Evolutionary conservation across 1,140 invertebrate species (phyloP).

Genomic region (Asobara japonica): DNA sequence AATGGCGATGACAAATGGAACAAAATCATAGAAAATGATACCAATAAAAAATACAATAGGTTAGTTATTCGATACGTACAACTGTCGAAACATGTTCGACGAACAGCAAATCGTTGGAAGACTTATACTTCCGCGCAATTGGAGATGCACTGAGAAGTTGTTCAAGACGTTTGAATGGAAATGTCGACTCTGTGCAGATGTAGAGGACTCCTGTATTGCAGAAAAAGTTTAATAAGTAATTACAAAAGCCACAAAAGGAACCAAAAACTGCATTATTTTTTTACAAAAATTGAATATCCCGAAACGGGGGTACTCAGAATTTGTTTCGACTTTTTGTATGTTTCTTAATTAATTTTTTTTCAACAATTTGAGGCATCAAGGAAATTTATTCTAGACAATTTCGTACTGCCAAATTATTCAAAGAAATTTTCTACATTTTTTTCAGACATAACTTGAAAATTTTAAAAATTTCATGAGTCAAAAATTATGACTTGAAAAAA

Average conservation of each 20-base stretch:
- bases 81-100: slow-evolving; percentile 67
- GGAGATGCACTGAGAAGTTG: slow-evolving; percentile 60
- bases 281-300: no score
- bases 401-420: no score
- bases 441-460: no score
- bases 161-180: slow-evolving; percentile 76
- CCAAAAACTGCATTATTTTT: slow-evolving; percentile 6
- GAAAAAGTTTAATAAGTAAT: slow-evolving; percentile 21
- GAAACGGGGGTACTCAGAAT: no score
- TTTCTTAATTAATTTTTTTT: no score
- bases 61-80: slow-evolving; percentile 45
- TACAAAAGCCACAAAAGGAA: background rate
- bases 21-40: no score
- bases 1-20: no score
- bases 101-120: slow-evolving; percentile 67
- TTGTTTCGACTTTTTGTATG: no score
- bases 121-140: slow-evolving; percentile 48
- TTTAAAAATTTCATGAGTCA: slow-evolving; percentile 1
- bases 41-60: slow-evolving; percentile 1
- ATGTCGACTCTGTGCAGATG: slow-evolving; percentile 80
- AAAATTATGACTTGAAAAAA: slow-evolving; percentile 19
- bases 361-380: no score
- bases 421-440: no score
- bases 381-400: no score
- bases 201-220: slow-evolving; percentile 72